phyloP scores from a whole-genome alignment of 2,888 invertebrate species.

The Ophion obscuratus region DNA sequence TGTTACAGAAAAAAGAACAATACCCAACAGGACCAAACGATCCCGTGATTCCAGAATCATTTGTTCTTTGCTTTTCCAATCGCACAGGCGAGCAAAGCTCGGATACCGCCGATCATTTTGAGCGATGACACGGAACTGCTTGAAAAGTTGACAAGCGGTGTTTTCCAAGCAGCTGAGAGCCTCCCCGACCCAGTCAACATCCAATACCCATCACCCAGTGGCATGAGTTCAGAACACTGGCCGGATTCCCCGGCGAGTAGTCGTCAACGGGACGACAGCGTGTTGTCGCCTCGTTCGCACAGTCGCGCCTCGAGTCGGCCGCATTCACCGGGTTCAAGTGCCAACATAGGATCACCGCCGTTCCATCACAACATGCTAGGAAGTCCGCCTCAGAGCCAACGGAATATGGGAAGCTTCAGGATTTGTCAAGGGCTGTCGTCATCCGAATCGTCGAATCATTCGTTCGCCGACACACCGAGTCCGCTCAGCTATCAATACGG shows the following conservation, averaged over 20 bases:
- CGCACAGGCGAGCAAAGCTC: conserved; percentile 25
- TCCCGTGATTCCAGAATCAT: background rate
- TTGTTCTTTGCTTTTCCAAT: background rate
- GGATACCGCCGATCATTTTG: conserved; percentile 69
- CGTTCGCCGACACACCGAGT: conserved; percentile 75
- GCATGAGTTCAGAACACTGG: conserved; percentile 70
- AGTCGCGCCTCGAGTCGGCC: conserved; percentile 73
- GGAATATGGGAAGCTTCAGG: conserved; percentile 43
- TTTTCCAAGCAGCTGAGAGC: conserved; percentile 72
- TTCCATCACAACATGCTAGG: conserved; percentile 62
- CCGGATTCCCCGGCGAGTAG: conserved; percentile 73
- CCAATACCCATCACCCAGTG: conserved; percentile 66
- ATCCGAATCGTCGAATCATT: conserved; percentile 76
- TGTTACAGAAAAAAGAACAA: too few relatives aligned
- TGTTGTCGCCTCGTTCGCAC: conserved; percentile 69
- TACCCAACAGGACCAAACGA: too few relatives aligned
- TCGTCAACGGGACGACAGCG: conserved; percentile 57
- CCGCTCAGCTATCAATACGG: conserved; percentile 73
- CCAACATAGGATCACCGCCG: conserved; percentile 65
- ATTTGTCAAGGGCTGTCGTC: conserved; percentile 69
- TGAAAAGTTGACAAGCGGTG: conserved; percentile 69
- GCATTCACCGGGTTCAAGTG: conserved; percentile 71
- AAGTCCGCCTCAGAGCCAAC: conserved; percentile 66
- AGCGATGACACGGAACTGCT: conserved; percentile 71
- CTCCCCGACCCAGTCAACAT: conserved; percentile 65